Percentiles rank a stretch among this genome's conserved stretches.
phyloP scores from a whole-genome alignment of 2,888 invertebrate genomes.

The Pediacus dermestoides region DNA sequence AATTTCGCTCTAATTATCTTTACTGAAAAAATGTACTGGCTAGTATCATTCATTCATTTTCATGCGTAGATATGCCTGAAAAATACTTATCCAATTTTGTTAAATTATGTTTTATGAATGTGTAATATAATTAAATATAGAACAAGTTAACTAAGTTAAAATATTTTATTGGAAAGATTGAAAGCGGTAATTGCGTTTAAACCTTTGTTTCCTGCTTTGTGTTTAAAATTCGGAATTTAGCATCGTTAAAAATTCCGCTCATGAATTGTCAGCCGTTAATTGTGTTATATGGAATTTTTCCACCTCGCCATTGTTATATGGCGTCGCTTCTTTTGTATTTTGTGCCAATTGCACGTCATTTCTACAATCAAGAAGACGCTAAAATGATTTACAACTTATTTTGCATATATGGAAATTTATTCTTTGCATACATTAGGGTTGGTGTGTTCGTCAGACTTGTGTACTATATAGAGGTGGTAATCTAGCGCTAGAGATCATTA shows the following conservation, averaged over 20 bases:
- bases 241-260: constrained; percentile 1
- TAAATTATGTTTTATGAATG: too few species aligned
- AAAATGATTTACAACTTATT: constrained; percentile 9
- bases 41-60: too few species aligned
- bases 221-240: constrained; percentile 1
- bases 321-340: background rate
- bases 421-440: constrained; percentile 17
- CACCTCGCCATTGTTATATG: too few species aligned
- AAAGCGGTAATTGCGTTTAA: background rate
- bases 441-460: background rate
- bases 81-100: too few species aligned
- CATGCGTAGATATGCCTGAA: too few species aligned
- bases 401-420: constrained; percentile 22
- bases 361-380: constrained; percentile 4
- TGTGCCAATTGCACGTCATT: constrained; percentile 5
- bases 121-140: too few species aligned
- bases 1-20: too few species aligned
- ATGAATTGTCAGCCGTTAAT: constrained; percentile 1
- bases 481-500: constrained; percentile 4
- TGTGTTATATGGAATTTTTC: constrained; percentile 1
- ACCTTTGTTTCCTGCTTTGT: constrained; percentile 3
- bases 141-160: too few species aligned
- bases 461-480: constrained; percentile 6
- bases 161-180: too few species aligned
- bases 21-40: too few species aligned